Evolutionary conservation across 2,113 vertebrate species (phyloP).

Genomic region (Scomber scombrus): DNA sequence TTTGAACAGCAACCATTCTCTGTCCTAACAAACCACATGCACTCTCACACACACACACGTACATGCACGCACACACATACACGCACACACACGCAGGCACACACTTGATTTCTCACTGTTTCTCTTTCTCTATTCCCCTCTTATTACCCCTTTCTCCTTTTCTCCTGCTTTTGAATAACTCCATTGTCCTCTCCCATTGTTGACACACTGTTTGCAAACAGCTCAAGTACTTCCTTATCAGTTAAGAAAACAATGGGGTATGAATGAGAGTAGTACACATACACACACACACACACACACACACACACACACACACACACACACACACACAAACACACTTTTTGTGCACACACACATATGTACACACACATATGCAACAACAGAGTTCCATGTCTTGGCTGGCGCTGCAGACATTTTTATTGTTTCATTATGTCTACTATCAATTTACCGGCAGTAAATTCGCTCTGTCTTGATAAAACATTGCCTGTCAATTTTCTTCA

Average conservation of each 20-base stretch:
- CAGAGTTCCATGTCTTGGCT: conserved; percentile 28
- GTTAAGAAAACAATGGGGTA: conserved; percentile 54
- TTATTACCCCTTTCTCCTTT: conserved; percentile 33
- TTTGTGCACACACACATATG: neutral
- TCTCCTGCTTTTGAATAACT: conserved; percentile 39
- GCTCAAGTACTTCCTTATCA: conserved; percentile 69
- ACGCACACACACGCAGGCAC: too few relatives aligned
- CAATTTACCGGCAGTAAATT: conserved; percentile 74
- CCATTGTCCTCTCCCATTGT: conserved; percentile 59
- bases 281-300: neutral
- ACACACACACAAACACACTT: neutral
- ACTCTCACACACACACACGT: conserved; percentile 1
- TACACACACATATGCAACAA: neutral
- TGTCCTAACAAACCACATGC: conserved; percentile 13
- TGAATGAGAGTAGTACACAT: conserved; percentile 38
- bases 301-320: neutral
- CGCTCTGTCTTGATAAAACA: conserved; percentile 68
- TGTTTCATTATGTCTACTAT: conserved; percentile 77
- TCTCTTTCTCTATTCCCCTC: conserved; percentile 8
- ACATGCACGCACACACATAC: too few relatives aligned
- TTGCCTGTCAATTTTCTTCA: conserved; percentile 68
- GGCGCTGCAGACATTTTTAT: conserved; percentile 62
- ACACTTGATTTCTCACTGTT: neutral
- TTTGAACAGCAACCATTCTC: conserved; percentile 39
- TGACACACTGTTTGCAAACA: conserved; percentile 65